phyloP scores from a whole-genome alignment of 1,140 invertebrate genomes.

The Eumaeus atala region DNA sequence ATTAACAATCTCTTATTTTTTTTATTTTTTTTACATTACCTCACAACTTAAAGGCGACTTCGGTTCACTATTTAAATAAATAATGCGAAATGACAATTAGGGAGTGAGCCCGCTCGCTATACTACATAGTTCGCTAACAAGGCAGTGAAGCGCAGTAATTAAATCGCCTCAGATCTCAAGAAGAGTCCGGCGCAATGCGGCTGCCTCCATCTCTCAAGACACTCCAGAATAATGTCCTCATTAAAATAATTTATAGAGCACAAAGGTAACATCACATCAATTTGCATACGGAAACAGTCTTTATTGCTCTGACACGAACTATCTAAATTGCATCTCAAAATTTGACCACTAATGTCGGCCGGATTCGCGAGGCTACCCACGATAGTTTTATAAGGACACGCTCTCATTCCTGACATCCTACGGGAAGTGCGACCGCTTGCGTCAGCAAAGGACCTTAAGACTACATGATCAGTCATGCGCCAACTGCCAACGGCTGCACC shows the following conservation, averaged over 20 bases:
- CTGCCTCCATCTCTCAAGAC: constrained; percentile 32
- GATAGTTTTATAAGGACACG: constrained; percentile 66
- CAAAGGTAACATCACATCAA: constrained; percentile 10
- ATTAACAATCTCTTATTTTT: too few species aligned
- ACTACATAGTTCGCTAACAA: constrained; percentile 17
- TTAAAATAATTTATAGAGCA: constrained; percentile 27
- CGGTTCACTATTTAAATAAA: constrained; percentile 1
- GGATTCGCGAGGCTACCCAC: constrained; percentile 54
- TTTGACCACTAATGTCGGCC: constrained; percentile 29
- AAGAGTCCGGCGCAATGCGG: constrained; percentile 33
- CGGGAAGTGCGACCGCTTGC: constrained; percentile 60
- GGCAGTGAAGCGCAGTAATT: constrained; percentile 16
- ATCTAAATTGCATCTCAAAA: constrained; percentile 25
- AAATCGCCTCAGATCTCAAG: constrained; percentile 22
- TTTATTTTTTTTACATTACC: too few species aligned
- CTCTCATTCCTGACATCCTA: constrained; percentile 71
- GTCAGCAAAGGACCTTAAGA: constrained; percentile 60
- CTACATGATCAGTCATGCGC: constrained; percentile 56
- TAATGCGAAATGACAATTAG: constrained; percentile 9
- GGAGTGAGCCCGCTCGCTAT: constrained; percentile 5
- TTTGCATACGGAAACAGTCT: constrained; percentile 12
- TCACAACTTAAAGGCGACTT: too few species aligned
- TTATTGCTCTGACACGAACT: constrained; percentile 17
- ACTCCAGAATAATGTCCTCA: constrained; percentile 59
- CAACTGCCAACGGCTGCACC: constrained; percentile 28